Evolutionary conservation across 2,113 vertebrate genomes (phyloP).

Genomic region (Rhinoptilus africanus): DNA sequence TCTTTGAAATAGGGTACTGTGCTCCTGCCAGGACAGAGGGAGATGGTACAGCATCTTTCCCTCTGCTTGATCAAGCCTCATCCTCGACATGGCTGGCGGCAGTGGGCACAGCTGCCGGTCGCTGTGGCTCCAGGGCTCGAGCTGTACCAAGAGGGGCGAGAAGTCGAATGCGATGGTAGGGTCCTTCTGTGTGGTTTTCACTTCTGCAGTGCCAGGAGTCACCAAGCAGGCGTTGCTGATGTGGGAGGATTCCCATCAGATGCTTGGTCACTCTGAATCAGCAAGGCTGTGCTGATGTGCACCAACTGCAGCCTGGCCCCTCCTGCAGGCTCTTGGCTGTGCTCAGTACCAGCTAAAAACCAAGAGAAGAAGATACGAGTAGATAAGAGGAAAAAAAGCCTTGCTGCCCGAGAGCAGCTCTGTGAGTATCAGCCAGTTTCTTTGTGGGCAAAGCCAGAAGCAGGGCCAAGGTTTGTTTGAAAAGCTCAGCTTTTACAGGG

Average conservation of each 20-base stretch:
- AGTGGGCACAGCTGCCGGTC: not conserved
- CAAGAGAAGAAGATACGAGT: not conserved
- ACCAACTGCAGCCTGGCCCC: not conserved
- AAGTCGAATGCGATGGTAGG: not conserved
- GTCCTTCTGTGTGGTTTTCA: not conserved
- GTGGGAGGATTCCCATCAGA: not conserved
- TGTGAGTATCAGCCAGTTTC: not conserved
- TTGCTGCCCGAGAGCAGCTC: not conserved
- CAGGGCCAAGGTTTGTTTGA: not conserved
- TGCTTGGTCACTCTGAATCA: not conserved
- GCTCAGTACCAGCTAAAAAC: not conserved
- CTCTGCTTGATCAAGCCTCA: not conserved
- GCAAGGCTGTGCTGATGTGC: not conserved
- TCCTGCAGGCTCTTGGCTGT: not conserved
- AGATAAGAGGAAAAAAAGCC: not conserved
- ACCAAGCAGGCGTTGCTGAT: not conserved
- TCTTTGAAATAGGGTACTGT: not conserved
- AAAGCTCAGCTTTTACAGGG: not conserved
- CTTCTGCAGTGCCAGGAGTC: not conserved
- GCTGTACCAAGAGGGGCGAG: not conserved
- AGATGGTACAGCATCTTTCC: not conserved
- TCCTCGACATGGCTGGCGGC: rapidly evolving
- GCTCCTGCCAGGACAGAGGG: not conserved
- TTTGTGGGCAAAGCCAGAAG: not conserved
- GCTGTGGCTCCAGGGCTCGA: rapidly evolving